These are phyloP conservation scores for Myripristis murdjan DNA, from an alignment of 2,797 vertebrate species.

Conservation along the genomic window DNA sequence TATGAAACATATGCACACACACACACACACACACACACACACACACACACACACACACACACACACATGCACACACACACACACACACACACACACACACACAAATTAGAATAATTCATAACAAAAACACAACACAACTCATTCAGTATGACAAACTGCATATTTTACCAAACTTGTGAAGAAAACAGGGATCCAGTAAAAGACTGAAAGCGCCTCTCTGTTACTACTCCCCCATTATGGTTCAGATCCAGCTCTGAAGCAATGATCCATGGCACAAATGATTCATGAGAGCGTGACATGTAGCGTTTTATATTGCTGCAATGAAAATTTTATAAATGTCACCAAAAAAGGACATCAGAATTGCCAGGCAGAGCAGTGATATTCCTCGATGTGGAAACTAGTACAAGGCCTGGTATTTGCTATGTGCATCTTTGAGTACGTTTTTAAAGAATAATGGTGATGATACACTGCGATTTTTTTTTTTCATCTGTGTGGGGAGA, in stretches of 20 bases:
- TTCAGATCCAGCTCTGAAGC: constrained; percentile 53
- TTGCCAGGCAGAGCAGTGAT: constrained; percentile 32
- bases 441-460: constrained; percentile 34
- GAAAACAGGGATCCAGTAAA: constrained; percentile 35
- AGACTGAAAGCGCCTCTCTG: constrained; percentile 37
- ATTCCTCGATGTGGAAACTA: constrained; percentile 49
- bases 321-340: constrained; percentile 83
- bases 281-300: constrained; percentile 76
- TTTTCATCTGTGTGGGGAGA: background rate
- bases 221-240: constrained; percentile 37
- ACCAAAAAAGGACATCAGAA: constrained; percentile 51
- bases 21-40: constrained; percentile 1
- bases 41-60: constrained; percentile 1
- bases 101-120: constrained; percentile 29
- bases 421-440: constrained; percentile 5
- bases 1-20: constrained; percentile 33
- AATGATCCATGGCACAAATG: constrained; percentile 76
- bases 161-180: constrained; percentile 53
- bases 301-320: constrained; percentile 73
- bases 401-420: background rate
- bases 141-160: constrained; percentile 43
- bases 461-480: constrained; percentile 11
- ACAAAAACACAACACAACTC: background rate
- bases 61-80: constrained; percentile 3
- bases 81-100: background rate